These are phyloP conservation scores for Brachyalestes nurse DNA, from an alignment of 2,797 vertebrate genomes.

Conservation along the genomic window DNA sequence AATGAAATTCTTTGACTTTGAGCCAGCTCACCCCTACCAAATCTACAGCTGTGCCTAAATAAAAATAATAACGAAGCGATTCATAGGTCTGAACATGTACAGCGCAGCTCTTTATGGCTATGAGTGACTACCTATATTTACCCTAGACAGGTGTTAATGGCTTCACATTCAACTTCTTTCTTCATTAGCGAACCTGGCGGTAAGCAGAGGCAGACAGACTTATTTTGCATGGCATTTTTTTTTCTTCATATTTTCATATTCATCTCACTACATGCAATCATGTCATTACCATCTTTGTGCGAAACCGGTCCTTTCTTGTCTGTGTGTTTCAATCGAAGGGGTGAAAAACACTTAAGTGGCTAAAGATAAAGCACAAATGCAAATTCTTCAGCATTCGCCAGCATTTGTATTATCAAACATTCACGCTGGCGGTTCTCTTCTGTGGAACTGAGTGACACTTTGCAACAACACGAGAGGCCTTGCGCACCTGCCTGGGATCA, in stretches of 20 bases:
- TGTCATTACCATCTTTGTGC: background rate
- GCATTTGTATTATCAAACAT: too few species aligned
- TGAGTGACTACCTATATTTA: background rate
- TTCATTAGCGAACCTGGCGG: background rate
- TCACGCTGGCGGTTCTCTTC: background rate
- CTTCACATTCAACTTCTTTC: background rate
- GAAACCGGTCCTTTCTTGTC: background rate
- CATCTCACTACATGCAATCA: background rate
- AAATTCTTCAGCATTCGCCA: background rate
- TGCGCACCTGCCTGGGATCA: background rate
- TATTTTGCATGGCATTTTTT: too few species aligned
- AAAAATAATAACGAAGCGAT: too few species aligned
- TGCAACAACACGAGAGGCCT: background rate
- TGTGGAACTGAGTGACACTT: constrained; percentile 6
- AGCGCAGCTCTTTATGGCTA: too few species aligned
- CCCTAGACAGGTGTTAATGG: background rate
- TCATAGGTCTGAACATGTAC: background rate
- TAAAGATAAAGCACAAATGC: background rate
- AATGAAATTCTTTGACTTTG: too few species aligned
- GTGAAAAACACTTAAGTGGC: background rate
- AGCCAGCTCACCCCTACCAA: too few species aligned
- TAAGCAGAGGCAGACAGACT: background rate
- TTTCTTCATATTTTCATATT: too few species aligned
- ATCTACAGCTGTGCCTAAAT: too few species aligned
- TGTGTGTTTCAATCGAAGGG: background rate